Evolutionary conservation across 1,140 invertebrate species (phyloP), one percentile per base, ranked within the genome.

Genomic region (Globodera ellingtonae): DNA sequence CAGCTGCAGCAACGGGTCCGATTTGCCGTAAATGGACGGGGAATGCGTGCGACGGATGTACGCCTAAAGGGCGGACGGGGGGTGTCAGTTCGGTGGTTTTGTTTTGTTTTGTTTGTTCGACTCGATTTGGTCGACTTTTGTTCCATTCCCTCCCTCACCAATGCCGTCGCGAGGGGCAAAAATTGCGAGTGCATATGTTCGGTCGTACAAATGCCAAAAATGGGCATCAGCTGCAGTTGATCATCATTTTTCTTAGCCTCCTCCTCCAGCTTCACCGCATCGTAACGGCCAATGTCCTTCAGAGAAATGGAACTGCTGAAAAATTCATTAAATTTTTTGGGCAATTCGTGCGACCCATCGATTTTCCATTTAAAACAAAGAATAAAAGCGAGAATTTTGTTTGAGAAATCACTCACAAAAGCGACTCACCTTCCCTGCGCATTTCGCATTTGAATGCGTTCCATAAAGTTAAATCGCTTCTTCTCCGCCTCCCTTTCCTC

Each of bases 391-490:
- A n/a, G 24, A 24, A 24, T 24, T 24, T 24, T 24, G 24, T 1
- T 24, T 1, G 24, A 24, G 24, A 24, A 24, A 24, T 24, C 24
- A 24, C 24, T 24, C 24, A 24, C 24, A 24, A 24, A 24, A 24
- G 15, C 15, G 8, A n/a, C 86, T 85, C 71, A 88, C 84, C 87
- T 62, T 66, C 72, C 84, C 74, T 86, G 86, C 86, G 86, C 88
- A 67, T 84, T 78, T 50, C 84, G 79, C 62, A 89, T 88, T 13
- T 84, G 79, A 75, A 89, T 84, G 18, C 86, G 81, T 65, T 88
- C 87, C 88, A 88, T 88, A 73, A 89, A 88, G 9, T 70, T 81
- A 75, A 85, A 88, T 66, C 89, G 86, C 75, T 88, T 88, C 13
- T 86, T 76, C 21, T 85, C 86, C 24, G 86, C 86, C 79, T 89